Conservation (phyloP, 2,797 vertebrate species). For the Scomberomorus guttatus region DNA sequence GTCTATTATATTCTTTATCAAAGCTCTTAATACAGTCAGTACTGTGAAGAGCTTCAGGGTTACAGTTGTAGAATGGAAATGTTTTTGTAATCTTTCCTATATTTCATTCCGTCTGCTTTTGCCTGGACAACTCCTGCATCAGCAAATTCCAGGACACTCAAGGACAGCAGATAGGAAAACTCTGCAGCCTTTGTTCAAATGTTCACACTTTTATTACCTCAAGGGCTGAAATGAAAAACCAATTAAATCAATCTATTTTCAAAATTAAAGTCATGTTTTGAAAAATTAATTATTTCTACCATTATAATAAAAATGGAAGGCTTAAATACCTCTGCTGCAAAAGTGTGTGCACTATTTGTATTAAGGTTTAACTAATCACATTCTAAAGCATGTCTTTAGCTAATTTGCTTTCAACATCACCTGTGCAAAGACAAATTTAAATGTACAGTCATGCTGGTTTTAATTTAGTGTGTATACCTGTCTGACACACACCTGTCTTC, state of each 20-base stretch:
- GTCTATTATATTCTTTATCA: conserved; percentile 41
- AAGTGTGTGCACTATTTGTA: neutral
- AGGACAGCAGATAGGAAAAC: conserved; percentile 3
- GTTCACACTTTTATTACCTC: neutral
- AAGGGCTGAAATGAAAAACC: conserved; percentile 20
- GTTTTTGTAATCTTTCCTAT: conserved; percentile 26
- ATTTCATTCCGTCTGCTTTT: conserved; percentile 20
- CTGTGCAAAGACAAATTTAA: conserved; percentile 8
- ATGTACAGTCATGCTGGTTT: neutral
- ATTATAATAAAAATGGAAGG: neutral
- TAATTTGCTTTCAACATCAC: conserved; percentile 24
- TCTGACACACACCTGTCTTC: neutral
- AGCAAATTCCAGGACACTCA: conserved; percentile 18
- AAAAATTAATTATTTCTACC: neutral
- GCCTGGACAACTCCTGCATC: conserved; percentile 21
- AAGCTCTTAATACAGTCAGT: conserved; percentile 24
- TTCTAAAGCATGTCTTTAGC: conserved; percentile 17
- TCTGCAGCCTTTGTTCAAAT: neutral
- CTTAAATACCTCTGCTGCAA: conserved; percentile 16
- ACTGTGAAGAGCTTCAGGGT: conserved; percentile 4
- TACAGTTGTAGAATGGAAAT: conserved; percentile 19
- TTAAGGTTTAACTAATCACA: conserved; percentile 39
- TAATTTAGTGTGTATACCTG: neutral
- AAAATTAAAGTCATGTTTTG: conserved; percentile 24
- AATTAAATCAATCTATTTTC: conserved; percentile 29